Conservation (phyloP, 23 tunicate genomes). For the Trididemnum clinides region DNA sequence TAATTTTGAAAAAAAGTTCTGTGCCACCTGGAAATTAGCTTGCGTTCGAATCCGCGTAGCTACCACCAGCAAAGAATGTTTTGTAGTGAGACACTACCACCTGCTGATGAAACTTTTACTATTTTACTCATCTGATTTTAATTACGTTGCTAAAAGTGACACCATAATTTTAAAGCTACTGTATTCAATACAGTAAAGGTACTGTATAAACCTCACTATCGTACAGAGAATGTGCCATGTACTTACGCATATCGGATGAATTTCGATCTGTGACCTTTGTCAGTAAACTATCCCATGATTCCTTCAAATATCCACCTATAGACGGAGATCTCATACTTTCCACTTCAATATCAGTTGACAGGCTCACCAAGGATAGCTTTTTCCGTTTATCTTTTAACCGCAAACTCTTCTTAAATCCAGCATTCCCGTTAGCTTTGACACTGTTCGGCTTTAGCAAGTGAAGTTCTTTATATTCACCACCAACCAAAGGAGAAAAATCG, state of each 20-base stretch:
- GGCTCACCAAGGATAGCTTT: background rate
- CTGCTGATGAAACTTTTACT: too few relatives aligned
- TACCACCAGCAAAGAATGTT: too few relatives aligned
- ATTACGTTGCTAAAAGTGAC: too few relatives aligned
- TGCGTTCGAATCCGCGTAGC: too few relatives aligned
- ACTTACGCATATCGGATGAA: slow-evolving; percentile 46
- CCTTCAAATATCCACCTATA: slow-evolving; percentile 45
- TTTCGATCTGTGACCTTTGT: slow-evolving; percentile 39
- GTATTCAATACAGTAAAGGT: too few relatives aligned
- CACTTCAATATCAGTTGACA: background rate
- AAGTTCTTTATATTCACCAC: background rate
- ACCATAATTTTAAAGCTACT: too few relatives aligned
- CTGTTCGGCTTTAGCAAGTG: background rate
- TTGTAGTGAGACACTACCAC: too few relatives aligned
- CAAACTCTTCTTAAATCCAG: background rate
- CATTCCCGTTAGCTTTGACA: background rate
- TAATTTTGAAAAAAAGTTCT: too few relatives aligned
- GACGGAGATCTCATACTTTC: slow-evolving; percentile 9
- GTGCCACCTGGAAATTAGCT: too few relatives aligned
- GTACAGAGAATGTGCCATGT: too few relatives aligned
- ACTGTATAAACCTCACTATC: too few relatives aligned
- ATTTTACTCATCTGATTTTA: too few relatives aligned
- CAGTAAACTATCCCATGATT: slow-evolving; percentile 56
- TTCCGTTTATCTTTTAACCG: slow-evolving; percentile 1
- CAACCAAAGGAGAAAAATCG: background rate